These are phyloP conservation scores for Samia ricini DNA, from an alignment of 1,140 invertebrate genomes.

Conservation along the genomic window DNA sequence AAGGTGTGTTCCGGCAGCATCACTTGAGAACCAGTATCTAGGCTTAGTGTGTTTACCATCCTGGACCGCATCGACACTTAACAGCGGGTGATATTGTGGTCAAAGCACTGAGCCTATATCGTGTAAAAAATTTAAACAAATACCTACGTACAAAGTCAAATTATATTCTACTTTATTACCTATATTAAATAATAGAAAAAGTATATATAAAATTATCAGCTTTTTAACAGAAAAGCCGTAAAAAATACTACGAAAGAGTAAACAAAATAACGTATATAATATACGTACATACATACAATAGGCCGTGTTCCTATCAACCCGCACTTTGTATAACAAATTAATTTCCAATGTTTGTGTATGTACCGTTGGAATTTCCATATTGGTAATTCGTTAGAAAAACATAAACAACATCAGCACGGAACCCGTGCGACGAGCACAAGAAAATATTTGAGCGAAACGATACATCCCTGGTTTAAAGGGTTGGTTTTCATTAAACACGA, in stretches of 20 bases:
- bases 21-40: too few relatives aligned
- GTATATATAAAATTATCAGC: too few relatives aligned
- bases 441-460: constrained; percentile 36
- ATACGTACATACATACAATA: not conserved
- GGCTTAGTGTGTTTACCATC: too few relatives aligned
- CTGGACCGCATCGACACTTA: too few relatives aligned
- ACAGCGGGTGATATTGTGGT: too few relatives aligned
- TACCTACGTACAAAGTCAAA: too few relatives aligned
- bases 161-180: too few relatives aligned
- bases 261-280: too few relatives aligned
- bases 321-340: constrained; percentile 18
- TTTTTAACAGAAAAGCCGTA: not conserved
- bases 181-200: too few relatives aligned
- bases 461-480: constrained; percentile 9
- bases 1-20: too few relatives aligned
- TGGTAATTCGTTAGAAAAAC: constrained; percentile 35
- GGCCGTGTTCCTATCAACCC: not conserved
- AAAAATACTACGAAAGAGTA: not conserved
- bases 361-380: constrained; percentile 17
- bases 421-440: constrained; percentile 13
- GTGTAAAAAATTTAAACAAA: too few relatives aligned
- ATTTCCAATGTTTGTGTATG: constrained; percentile 19
- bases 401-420: constrained; percentile 27
- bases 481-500: not conserved
- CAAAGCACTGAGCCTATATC: too few relatives aligned